Percentiles rank a stretch among this genome's conserved stretches.
Conservation (phyloP, 2,113 vertebrate genomes). For the Pseudois nayaur region DNA sequence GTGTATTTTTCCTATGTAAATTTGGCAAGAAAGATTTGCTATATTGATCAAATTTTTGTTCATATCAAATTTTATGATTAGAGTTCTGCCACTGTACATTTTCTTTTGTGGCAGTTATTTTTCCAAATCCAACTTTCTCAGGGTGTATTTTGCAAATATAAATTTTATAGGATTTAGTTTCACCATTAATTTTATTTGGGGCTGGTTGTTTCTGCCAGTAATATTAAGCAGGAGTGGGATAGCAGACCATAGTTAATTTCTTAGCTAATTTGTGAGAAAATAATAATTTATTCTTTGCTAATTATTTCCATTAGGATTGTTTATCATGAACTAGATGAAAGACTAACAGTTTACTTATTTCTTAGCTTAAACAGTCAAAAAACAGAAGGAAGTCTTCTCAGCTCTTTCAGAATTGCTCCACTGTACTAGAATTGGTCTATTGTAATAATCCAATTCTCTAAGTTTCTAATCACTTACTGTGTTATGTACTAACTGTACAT, state of each 20-base stretch:
- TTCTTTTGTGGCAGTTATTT: slow-evolving; percentile 29
- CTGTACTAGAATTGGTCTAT: background rate
- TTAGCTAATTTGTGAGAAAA: slow-evolving; percentile 17
- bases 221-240: slow-evolving; percentile 14
- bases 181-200: slow-evolving; percentile 14
- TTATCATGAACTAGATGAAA: background rate
- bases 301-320: slow-evolving; percentile 36
- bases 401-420: background rate
- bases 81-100: background rate
- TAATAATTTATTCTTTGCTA: background rate
- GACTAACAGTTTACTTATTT: background rate
- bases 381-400: background rate
- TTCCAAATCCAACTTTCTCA: slow-evolving; percentile 7
- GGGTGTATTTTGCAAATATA: slow-evolving; percentile 2
- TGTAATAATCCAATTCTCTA: background rate
- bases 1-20: background rate
- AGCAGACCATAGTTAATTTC: background rate
- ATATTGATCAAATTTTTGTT: slow-evolving; percentile 4
- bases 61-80: slow-evolving; percentile 6
- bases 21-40: slow-evolving; percentile 32
- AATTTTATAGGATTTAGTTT: slow-evolving; percentile 29
- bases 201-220: slow-evolving; percentile 28
- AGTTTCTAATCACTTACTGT: slow-evolving; percentile 27
- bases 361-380: background rate
- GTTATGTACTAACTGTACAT: background rate